phyloP scores from a whole-genome alignment of 2,797 vertebrate genomes.

The Enteromius paludinosus region DNA sequence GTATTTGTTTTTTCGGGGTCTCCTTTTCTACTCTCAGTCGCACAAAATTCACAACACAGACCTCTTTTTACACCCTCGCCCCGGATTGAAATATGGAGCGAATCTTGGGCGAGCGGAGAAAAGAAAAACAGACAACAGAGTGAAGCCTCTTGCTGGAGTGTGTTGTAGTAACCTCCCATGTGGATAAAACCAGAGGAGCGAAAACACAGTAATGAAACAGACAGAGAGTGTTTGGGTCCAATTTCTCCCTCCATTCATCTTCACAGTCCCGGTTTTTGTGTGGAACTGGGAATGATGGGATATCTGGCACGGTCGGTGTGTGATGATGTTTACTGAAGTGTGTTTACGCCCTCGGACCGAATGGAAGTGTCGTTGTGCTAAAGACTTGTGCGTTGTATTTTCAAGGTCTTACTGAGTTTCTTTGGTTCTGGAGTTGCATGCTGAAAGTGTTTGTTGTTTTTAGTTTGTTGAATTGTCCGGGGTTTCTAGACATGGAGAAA shows the following conservation, averaged over 20 bases:
- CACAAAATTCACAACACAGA: slow-evolving; percentile 32
- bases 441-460: slow-evolving; percentile 8
- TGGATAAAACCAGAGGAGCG: slow-evolving; percentile 53
- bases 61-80: slow-evolving; percentile 31
- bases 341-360: slow-evolving; percentile 32
- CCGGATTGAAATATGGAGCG: slow-evolving; percentile 61
- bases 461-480: slow-evolving; percentile 8
- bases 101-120: slow-evolving; percentile 65
- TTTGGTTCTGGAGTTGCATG: neutral
- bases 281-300: slow-evolving; percentile 19
- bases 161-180: slow-evolving; percentile 64
- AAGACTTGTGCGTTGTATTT: neutral
- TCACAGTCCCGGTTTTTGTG: slow-evolving; percentile 33
- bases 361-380: neutral
- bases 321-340: slow-evolving; percentile 45
- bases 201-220: slow-evolving; percentile 53
- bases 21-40: slow-evolving; percentile 26
- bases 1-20: slow-evolving; percentile 42
- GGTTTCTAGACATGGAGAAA: slow-evolving; percentile 1
- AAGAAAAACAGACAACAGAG: slow-evolving; percentile 62
- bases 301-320: slow-evolving; percentile 8
- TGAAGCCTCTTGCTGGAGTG: slow-evolving; percentile 59
- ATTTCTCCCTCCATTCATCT: slow-evolving; percentile 68
- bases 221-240: slow-evolving; percentile 66
- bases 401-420: slow-evolving; percentile 6